Evolutionary conservation across 2,888 invertebrate genomes (phyloP).

Genomic region (Drosophila glabriapex): DNA sequence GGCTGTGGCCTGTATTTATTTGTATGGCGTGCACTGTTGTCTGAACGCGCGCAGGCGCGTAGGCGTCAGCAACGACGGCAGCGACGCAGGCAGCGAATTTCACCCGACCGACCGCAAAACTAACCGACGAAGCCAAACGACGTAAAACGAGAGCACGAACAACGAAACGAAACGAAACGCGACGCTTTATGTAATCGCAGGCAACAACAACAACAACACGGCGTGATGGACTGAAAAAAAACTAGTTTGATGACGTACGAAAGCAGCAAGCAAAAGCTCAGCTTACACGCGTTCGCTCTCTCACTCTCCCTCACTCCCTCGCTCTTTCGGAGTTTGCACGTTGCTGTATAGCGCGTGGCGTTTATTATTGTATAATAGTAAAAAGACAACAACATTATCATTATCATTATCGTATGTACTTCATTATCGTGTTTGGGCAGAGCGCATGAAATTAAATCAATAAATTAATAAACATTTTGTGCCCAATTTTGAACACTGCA

Average conservation of each 20-base stretch:
- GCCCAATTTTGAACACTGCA: slow-evolving; percentile 70
- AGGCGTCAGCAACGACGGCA: slow-evolving; percentile 51
- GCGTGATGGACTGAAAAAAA: slow-evolving; percentile 40
- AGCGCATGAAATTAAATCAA: slow-evolving; percentile 63
- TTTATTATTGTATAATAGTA: slow-evolving; percentile 70
- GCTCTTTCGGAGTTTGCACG: slow-evolving; percentile 37
- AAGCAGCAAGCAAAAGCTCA: slow-evolving; percentile 43
- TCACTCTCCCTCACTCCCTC: slow-evolving; percentile 11
- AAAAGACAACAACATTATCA: slow-evolving; percentile 38
- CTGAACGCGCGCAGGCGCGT: slow-evolving; percentile 57
- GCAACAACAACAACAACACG: slow-evolving; percentile 38
- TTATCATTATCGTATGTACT: slow-evolving; percentile 24
- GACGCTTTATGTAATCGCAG: slow-evolving; percentile 70
- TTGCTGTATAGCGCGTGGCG: slow-evolving; percentile 50
- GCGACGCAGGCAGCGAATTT: slow-evolving; percentile 63
- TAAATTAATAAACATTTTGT: slow-evolving; percentile 74
- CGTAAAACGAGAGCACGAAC: slow-evolving; percentile 67
- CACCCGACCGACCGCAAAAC: slow-evolving; percentile 69
- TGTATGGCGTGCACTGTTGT: slow-evolving; percentile 34
- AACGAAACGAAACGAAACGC: slow-evolving; percentile 44
- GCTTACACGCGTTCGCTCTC: slow-evolving; percentile 41
- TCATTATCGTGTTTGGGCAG: slow-evolving; percentile 38
- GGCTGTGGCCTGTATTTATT: slow-evolving; percentile 49
- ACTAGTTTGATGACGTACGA: slow-evolving; percentile 75
- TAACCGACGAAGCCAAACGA: slow-evolving; percentile 42